Evolutionary conservation across 2,113 vertebrate genomes (phyloP).

Genomic region (Pholis gunnellus): DNA sequence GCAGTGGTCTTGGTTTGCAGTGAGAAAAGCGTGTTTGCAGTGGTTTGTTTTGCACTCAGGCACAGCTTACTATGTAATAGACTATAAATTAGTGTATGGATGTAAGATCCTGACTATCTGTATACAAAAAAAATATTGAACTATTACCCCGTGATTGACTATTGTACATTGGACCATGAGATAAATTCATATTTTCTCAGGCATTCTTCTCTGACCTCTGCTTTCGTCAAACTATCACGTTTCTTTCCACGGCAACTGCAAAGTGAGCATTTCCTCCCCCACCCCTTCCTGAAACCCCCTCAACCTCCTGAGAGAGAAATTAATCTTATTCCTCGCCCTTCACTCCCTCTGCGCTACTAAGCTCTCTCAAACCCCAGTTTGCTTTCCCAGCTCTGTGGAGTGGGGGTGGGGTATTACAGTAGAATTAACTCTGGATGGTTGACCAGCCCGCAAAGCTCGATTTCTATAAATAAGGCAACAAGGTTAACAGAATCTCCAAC

Average conservation of each 20-base stretch:
- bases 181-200: conserved; percentile 5
- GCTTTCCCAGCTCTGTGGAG: conserved; percentile 52
- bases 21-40: conserved; percentile 52
- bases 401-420: conserved; percentile 67
- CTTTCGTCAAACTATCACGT: conserved; percentile 34
- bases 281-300: conserved; percentile 46
- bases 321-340: conserved; percentile 83
- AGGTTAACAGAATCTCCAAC: conserved; percentile 43
- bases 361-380: conserved; percentile 69
- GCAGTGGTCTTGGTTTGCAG: conserved; percentile 64
- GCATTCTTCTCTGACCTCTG: conserved; percentile 27
- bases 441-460: conserved; percentile 43
- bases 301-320: conserved; percentile 76
- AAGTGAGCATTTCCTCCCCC: conserved; percentile 59
- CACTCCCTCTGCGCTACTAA: conserved; percentile 76
- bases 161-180: background rate
- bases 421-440: conserved; percentile 59
- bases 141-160: background rate
- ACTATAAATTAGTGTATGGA: background rate
- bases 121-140: background rate
- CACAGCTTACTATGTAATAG: conserved; percentile 10
- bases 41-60: conserved; percentile 35
- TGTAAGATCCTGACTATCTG: background rate
- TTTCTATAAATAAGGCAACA: conserved; percentile 32
- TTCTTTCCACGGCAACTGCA: conserved; percentile 56